Evolutionary conservation across 2,113 vertebrate genomes (phyloP).

Genomic region (Guaruba guarouba): DNA sequence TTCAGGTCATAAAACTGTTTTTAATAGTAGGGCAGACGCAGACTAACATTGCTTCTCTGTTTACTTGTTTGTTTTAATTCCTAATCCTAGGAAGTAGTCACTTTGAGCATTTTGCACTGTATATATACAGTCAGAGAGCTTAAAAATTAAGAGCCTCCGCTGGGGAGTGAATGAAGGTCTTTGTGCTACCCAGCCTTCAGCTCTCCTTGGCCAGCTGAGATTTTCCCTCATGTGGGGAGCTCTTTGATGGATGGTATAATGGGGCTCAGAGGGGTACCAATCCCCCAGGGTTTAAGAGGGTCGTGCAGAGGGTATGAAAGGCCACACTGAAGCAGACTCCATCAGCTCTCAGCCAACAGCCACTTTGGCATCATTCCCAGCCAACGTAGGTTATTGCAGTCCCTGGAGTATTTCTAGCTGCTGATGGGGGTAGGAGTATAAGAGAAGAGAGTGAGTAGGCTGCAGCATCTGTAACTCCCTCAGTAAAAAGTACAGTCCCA

Average conservation of each 20-base stretch:
- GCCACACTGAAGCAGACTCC: not conserved
- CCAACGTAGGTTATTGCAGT: not conserved
- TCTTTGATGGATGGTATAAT: conserved; percentile 40
- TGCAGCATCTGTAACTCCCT: not conserved
- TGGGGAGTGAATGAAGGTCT: not conserved
- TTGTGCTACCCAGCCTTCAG: conserved; percentile 8
- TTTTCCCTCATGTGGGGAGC: not conserved
- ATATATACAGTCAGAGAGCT: not conserved
- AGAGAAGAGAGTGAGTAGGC: not conserved
- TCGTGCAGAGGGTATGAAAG: conserved; percentile 31
- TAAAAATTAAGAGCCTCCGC: not conserved
- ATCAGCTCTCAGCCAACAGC: not conserved
- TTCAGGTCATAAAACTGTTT: conserved; percentile 48
- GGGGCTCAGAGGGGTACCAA: conserved; percentile 17
- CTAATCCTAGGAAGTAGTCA: conserved; percentile 32
- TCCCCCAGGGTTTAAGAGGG: not conserved
- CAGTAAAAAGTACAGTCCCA: not conserved
- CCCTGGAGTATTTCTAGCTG: conserved; percentile 37
- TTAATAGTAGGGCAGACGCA: not conserved
- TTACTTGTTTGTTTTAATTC: conserved; percentile 48
- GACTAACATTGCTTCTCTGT: conserved; percentile 15
- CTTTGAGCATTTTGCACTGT: not conserved
- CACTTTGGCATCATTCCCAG: conserved; percentile 42
- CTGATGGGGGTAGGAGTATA: not conserved
- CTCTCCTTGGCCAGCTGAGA: not conserved